Evolutionary conservation across 2,797 vertebrate genomes (phyloP), one percentile per base, ranked within the genome.

Genomic region (Malurus leucopterus): DNA sequence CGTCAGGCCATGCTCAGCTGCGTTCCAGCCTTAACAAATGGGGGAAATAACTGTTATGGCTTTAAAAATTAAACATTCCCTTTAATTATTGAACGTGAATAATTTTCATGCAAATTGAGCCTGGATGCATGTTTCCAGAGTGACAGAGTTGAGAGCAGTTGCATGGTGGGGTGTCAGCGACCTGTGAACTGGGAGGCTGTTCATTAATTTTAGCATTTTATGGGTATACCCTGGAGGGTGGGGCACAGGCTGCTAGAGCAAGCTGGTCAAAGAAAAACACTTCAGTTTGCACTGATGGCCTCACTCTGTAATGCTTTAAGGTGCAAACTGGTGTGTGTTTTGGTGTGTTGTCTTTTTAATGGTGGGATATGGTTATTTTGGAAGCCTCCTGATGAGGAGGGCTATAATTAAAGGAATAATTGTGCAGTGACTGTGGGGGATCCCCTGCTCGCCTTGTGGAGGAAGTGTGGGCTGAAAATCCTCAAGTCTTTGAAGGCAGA

Each of bases 11-110:
- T 0, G 12, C 93, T 92, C 59, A n/a, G 90, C 86, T 91, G 84
- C 81, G 38, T 58, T 69, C 65, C 70, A 16, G n/a, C 54, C 61
- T 83, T 88, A 62, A 90, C 69, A 90, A 93, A 95, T 78, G 79
- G 88, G 41, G 32, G 67, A 70, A 92, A 85, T 83, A 89, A 90
- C 86, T 78, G 74, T 91, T 86, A 62, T 0, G 22, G 38, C 29
- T 90, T 95, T 92, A 94, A 94, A 95, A 93, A 93, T 95, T 89
- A 85, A 95, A 85, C 49, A n/a, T 59, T 65, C 27, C 51, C 38
- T 90, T 95, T 74, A 95, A 93, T 93, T 92, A 92, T 93, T 95
- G 73, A 95, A 40, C 29, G 9, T 21, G 69, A 92, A 67, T 91
- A 87, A 93, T 95, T 83, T 90, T 74, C 63, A 78, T 91, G 90